Evolutionary conservation across 2,797 vertebrate genomes (phyloP).

Genomic region (Paratrypauchen microcephalus): DNA sequence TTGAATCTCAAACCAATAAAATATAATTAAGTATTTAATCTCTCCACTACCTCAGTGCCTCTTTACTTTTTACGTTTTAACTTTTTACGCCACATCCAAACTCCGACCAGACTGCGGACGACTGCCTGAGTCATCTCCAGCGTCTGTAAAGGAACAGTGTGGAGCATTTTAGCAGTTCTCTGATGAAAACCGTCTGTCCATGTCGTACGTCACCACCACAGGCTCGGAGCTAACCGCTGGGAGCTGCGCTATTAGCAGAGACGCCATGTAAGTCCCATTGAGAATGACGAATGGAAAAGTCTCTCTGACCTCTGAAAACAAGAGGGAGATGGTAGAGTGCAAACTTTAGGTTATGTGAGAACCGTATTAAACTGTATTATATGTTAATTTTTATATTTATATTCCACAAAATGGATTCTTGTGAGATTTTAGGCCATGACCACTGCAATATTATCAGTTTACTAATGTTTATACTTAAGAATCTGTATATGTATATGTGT

Average conservation of each 20-base stretch:
- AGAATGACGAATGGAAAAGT: slow-evolving; percentile 59
- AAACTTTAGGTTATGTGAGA: too few relatives aligned
- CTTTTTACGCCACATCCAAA: slow-evolving; percentile 13
- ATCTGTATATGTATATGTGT: too few relatives aligned
- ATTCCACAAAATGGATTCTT: too few relatives aligned
- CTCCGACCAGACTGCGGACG: slow-evolving; percentile 42
- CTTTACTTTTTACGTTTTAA: slow-evolving; percentile 1
- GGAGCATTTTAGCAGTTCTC: slow-evolving; percentile 58
- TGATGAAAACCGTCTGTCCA: slow-evolving; percentile 64
- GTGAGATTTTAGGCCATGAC: too few relatives aligned
- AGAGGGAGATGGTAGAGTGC: neutral
- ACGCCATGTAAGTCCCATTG: slow-evolving; percentile 44
- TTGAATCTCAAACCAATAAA: neutral
- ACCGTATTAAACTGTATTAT: too few relatives aligned
- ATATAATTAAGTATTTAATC: neutral
- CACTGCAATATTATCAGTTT: too few relatives aligned
- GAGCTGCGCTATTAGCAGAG: slow-evolving; percentile 55
- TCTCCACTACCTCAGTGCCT: neutral
- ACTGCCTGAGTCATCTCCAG: slow-evolving; percentile 27
- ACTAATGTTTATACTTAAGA: too few relatives aligned
- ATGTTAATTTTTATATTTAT: too few relatives aligned
- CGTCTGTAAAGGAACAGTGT: slow-evolving; percentile 35
- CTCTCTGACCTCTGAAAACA: slow-evolving; percentile 41
- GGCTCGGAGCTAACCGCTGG: slow-evolving; percentile 46
- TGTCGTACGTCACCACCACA: slow-evolving; percentile 63